Evolutionary conservation across 2,888 invertebrate species (phyloP).

Genomic region (Melanostoma scalare): DNA sequence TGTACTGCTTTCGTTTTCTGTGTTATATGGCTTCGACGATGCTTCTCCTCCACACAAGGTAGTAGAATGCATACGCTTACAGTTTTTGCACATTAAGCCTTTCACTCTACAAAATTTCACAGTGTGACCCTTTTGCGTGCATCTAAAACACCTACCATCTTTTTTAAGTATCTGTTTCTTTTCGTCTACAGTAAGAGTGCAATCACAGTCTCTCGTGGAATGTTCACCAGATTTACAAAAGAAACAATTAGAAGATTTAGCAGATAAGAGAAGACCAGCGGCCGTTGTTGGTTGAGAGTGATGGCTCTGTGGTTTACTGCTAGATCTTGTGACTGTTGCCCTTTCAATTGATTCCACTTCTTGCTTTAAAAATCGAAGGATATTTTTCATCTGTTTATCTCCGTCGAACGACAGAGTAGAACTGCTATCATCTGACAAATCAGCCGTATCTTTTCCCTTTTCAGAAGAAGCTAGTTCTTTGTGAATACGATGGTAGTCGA

Average conservation of each 20-base stretch:
- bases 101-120: too few relatives aligned
- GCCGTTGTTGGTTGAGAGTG: neutral
- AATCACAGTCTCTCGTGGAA: neutral
- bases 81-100: too few relatives aligned
- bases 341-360: neutral
- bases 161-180: too few relatives aligned
- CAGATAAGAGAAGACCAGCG: neutral
- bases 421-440: neutral
- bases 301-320: neutral
- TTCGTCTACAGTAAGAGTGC: too few relatives aligned
- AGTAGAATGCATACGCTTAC: too few relatives aligned
- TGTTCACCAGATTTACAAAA: neutral
- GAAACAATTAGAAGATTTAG: neutral
- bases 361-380: neutral
- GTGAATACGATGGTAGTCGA: neutral
- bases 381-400: conserved; percentile 1
- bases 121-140: too few relatives aligned
- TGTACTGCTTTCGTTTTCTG: neutral
- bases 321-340: neutral
- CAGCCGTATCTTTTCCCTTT: neutral
- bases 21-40: neutral
- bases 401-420: conserved; percentile 1
- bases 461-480: neutral
- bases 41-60: neutral
- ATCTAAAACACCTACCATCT: too few relatives aligned